Percentiles rank a stretch among this genome's conserved stretches.
These are phyloP conservation scores for Cephus pygmeus DNA, from an alignment of 2,888 invertebrate genomes.

Conservation along the genomic window DNA sequence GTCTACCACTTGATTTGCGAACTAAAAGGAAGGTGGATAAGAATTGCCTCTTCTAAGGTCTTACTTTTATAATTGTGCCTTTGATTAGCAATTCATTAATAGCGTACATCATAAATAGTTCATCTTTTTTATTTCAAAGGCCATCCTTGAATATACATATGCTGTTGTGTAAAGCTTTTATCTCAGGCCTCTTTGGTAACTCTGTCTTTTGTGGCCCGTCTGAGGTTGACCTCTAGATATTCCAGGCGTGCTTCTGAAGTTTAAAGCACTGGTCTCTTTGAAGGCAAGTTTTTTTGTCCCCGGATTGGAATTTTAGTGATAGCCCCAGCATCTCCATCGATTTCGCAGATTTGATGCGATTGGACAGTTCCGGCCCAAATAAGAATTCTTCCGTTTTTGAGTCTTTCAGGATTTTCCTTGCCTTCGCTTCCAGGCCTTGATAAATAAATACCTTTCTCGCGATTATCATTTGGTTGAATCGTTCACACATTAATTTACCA, in stretches of 20 bases:
- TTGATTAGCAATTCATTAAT: slow-evolving; percentile 12
- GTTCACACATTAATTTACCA: slow-evolving; percentile 22
- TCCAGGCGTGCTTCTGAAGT: slow-evolving; percentile 25
- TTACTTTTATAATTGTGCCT: slow-evolving; percentile 18
- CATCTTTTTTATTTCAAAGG: background rate
- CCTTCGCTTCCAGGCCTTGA: slow-evolving; percentile 26
- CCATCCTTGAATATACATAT: too few species aligned
- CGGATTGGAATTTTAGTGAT: slow-evolving; percentile 22
- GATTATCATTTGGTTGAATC: slow-evolving; percentile 19
- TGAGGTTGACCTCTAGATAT: slow-evolving; percentile 12
- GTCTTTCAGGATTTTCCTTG: slow-evolving; percentile 25
- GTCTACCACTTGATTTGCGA: slow-evolving; percentile 23
- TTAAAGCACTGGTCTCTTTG: slow-evolving; percentile 19
- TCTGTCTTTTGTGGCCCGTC: slow-evolving; percentile 13
- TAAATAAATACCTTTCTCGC: slow-evolving; percentile 28
- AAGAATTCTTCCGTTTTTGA: slow-evolving; percentile 22
- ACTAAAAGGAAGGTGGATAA: slow-evolving; percentile 26
- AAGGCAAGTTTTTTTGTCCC: slow-evolving; percentile 12
- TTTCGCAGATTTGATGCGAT: slow-evolving; percentile 25
- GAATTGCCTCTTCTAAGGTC: slow-evolving; percentile 15
- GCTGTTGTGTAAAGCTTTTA: too few species aligned
- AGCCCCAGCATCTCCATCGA: slow-evolving; percentile 27
- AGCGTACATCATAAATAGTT: background rate
- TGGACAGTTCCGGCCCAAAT: slow-evolving; percentile 27
- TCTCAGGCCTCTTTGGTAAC: too few species aligned